Base-by-base conservation (phyloP, 2,888 invertebrate species). In the Drosophila hamatofila region DNA sequence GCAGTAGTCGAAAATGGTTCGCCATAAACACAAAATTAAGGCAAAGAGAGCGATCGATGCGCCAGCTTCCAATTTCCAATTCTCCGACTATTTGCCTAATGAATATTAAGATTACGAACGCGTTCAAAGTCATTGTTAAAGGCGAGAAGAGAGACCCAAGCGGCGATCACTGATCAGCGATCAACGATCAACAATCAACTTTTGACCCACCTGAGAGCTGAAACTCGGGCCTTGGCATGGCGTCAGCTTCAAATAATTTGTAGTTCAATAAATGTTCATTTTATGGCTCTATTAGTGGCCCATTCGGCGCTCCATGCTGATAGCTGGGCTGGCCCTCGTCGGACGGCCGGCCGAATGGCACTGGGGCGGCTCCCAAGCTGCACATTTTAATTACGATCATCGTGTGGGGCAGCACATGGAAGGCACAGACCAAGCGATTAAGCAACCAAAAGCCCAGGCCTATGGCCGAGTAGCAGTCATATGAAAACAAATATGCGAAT, bases 281-380 rank as follows among this genome's bases (percentile, higher is more conserved):
- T 91, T 91, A 91, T 91, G 91, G 89, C 91, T 91, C 85, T 91
- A 91, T 91, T 91, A 90, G 91, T 89, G 75, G 89, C 83, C 76
- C 83, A 77, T 84, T 86, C 63, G 51, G 61, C 57, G 75, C 58
- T 52, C 44, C 75, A 73, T 51, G 64, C 71, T 67, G 75, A 65
- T 75, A 62, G 27, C 49, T 6, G 39, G 41, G 44, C 35, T n/a
- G 18, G 33, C 21, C 14, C 21, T 14, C 23, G 48, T 33, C 27
- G 14, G 41, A 14, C n/a, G 14, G 51, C 21, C 51, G 46, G 16
- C 46, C 14, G 44, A 16, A 33, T 21, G 33, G 23, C 46, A 35
- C 30, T 21, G n/a, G 27, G 46, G 41, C 66, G 46, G 57, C 62
- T 37, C 58, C 54, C 46, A 51, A 48, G 60, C 74, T 67, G 67